These are phyloP conservation scores for Butastur rufipennis DNA, from an alignment of 2,113 vertebrate species.

Conservation along the genomic window DNA sequence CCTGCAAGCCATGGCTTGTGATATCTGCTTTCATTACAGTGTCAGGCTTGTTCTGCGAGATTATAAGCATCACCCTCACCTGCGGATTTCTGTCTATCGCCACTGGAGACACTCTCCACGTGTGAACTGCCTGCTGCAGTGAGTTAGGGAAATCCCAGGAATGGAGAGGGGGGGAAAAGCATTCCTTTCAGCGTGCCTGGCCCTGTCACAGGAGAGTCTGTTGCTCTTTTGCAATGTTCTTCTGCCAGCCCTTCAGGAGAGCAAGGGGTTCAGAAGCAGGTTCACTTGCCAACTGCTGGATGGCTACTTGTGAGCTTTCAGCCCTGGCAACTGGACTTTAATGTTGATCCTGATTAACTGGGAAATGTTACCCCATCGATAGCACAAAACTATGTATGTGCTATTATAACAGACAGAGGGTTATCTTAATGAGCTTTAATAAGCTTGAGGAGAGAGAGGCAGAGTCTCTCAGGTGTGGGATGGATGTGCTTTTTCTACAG, in stretches of 20 bases:
- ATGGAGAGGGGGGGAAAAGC: not conserved
- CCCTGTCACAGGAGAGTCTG: not conserved
- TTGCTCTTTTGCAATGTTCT: accelerated
- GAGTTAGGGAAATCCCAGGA: not conserved
- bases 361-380: not conserved
- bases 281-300: not conserved
- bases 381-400: not conserved
- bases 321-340: not conserved
- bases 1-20: not conserved
- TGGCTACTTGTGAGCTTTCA: not conserved
- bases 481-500: not conserved
- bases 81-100: conserved; percentile 63
- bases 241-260: not conserved
- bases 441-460: not conserved
- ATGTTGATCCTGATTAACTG: not conserved
- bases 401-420: not conserved
- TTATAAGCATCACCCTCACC: conserved; percentile 56
- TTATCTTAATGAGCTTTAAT: not conserved
- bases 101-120: conserved; percentile 71
- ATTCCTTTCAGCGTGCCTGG: not conserved
- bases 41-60: conserved; percentile 33
- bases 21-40: not conserved
- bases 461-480: not conserved
- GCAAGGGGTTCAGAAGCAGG: not conserved
- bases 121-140: conserved; percentile 68